phyloP scores from a whole-genome alignment of 2,113 vertebrate genomes.

The Oncorhynchus tshawytscha region DNA sequence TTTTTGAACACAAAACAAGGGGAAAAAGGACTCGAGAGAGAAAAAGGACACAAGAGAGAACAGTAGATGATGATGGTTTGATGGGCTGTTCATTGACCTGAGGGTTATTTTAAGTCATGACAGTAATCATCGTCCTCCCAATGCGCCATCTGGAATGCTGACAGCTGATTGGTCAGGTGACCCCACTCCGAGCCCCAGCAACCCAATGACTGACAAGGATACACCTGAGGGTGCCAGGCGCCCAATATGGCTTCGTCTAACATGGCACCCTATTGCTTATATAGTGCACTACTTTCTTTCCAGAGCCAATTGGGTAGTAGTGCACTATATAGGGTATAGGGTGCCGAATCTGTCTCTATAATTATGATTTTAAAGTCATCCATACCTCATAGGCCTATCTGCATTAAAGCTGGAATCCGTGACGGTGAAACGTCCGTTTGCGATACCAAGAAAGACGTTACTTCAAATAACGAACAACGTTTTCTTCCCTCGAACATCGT shows the following conservation, averaged over 20 bases:
- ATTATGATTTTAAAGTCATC: too few species aligned
- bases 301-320: too few species aligned
- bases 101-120: constrained; percentile 56
- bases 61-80: constrained; percentile 11
- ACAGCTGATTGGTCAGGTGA: constrained; percentile 56
- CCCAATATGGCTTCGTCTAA: neutral
- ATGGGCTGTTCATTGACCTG: constrained; percentile 28
- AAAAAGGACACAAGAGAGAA: neutral
- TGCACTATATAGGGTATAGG: neutral
- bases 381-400: too few species aligned
- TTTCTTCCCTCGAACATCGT: too few species aligned
- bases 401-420: too few species aligned
- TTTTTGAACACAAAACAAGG: too few species aligned
- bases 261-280: too few species aligned
- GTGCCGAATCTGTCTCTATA: neutral
- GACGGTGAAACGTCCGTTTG: too few species aligned
- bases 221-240: neutral
- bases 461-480: too few species aligned
- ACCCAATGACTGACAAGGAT: constrained; percentile 60
- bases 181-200: constrained; percentile 49
- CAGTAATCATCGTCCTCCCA: constrained; percentile 23
- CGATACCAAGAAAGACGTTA: too few species aligned
- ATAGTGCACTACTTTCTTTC: too few species aligned
- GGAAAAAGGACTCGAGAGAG: too few species aligned
- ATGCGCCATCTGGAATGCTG: constrained; percentile 67